Base-by-base conservation (phyloP, 2,888 invertebrate genomes). In the Leptopilina syphax region DNA sequence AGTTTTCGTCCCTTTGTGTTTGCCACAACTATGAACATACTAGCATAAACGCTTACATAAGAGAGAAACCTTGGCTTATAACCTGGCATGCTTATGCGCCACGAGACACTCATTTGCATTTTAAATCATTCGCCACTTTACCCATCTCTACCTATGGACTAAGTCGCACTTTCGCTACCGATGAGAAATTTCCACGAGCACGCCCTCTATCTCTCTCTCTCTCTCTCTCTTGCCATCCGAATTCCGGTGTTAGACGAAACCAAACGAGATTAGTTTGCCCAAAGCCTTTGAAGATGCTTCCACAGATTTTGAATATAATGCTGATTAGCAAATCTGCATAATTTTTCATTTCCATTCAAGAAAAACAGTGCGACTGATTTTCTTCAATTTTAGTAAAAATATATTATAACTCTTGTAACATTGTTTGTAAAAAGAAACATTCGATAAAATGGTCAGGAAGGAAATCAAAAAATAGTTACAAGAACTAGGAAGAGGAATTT, bases 51-150 rank as follows among this genome's bases (percentile, higher is more conserved):
- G 66, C 77, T 77, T n/a, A 47, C 47, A 65, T 18, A 65, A 8
- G 13, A 50, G 24, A 50, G 47, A 50, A 50, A 50, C 27, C 47
- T 47, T 50, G 47, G 77, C 27, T 77, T 65, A 77, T 77, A 77
- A 65, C 65, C 18, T 65, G 10, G 47, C 27, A 27, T 77, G 27
- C 27, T 66, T 77, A 77, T 77, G 82, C 80, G 85, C 85, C 84
- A 79, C 78, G 83, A 86, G 87, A 86, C 86, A 84, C 85, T 87
- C 87, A 89, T 89, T 88, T 89, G 89, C 89, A 89, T 89, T 88
- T 87, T 87, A 89, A 89, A 88, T 88, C 83, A 77, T 77, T 65
- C 27, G 44, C 65, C 44, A 66, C 65, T 77, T 27, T 66, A 77
- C 47, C 76, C 63, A 41, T 63, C 77, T 77, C 77, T 77, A 77